Percentiles rank a stretch among this genome's conserved stretches.
These are phyloP conservation scores for Athalia rosae DNA, from an alignment of 2,888 invertebrate genomes.

Conservation along the genomic window DNA sequence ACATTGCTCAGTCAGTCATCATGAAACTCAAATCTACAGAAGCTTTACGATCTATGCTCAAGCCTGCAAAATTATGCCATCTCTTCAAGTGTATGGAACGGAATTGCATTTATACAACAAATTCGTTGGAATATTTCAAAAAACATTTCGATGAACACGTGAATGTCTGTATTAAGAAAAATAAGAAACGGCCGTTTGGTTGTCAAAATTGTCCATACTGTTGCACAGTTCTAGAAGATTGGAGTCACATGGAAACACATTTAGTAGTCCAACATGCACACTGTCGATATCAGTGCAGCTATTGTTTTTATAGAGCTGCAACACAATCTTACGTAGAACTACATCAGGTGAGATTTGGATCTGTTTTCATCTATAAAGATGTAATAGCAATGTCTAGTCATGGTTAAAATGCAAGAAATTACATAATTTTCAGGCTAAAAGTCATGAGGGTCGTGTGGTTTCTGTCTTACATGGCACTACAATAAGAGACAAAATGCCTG, in stretches of 20 bases:
- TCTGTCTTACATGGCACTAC: conserved; percentile 53
- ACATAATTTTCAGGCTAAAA: conserved; percentile 52
- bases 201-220: conserved; percentile 79
- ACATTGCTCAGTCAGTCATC: conserved; percentile 30
- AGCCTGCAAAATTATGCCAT: conserved; percentile 69
- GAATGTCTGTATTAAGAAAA: conserved; percentile 47
- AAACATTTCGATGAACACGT: conserved; percentile 72
- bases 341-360: conserved; percentile 74
- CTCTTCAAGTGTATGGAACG: conserved; percentile 77
- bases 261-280: conserved; percentile 78
- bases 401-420: background rate
- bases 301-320: conserved; percentile 82
- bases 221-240: conserved; percentile 72
- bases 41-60: conserved; percentile 68
- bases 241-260: conserved; percentile 76
- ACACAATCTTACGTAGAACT: conserved; percentile 78
- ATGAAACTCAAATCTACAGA: conserved; percentile 62
- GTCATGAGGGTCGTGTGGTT: conserved; percentile 54
- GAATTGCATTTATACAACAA: conserved; percentile 75
- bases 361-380: background rate
- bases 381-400: conserved; percentile 1
- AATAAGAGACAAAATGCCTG: conserved; percentile 51
- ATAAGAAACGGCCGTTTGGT: conserved; percentile 67
- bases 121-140: conserved; percentile 66
- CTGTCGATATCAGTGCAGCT: conserved; percentile 79